Evolutionary conservation across 2,888 invertebrate genomes (phyloP).

Genomic region (Agriotes lineatus): DNA sequence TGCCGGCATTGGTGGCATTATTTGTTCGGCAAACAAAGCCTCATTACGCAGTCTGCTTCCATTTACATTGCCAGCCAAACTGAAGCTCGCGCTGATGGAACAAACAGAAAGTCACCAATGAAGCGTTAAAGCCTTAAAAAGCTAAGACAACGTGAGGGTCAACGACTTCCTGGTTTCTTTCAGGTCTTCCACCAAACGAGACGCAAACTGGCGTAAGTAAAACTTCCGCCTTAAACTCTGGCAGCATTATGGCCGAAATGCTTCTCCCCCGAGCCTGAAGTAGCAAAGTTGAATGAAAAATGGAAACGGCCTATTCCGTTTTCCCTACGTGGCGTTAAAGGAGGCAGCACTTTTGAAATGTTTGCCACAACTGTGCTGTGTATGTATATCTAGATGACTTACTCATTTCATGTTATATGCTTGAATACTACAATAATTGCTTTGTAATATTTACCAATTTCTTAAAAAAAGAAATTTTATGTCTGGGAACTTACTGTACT

Average conservation of each 20-base stretch:
- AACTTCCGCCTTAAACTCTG: conserved; percentile 18
- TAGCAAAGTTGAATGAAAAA: conserved; percentile 16
- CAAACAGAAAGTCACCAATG: conserved; percentile 34
- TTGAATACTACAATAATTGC: no score
- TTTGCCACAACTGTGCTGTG: no score
- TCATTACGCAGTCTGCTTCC: conserved; percentile 19
- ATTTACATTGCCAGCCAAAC: conserved; percentile 10
- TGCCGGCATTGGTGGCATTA: neutral
- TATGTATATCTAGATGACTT: no score
- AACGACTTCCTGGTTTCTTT: conserved; percentile 32
- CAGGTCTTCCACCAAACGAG: conserved; percentile 20
- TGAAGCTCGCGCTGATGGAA: conserved; percentile 18
- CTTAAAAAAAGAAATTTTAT: no score
- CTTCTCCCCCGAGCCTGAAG: conserved; percentile 2
- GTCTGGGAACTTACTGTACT: no score
- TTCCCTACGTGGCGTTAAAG: neutral
- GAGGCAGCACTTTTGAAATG: no score
- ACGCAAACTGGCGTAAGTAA: conserved; percentile 5
- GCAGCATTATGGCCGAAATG: neutral
- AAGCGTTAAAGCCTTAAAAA: conserved; percentile 36
- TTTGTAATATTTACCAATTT: no score
- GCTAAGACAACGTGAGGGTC: conserved; percentile 31
- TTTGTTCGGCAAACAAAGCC: conserved; percentile 12
- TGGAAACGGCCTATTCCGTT: neutral
- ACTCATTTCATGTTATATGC: no score